A percentile compares a stretch with the other conserved stretches of the same genome.
These are phyloP conservation scores for Schizothorax lantsangensis DNA, from an alignment of 2,797 vertebrate genomes.

Conservation along the genomic window DNA sequence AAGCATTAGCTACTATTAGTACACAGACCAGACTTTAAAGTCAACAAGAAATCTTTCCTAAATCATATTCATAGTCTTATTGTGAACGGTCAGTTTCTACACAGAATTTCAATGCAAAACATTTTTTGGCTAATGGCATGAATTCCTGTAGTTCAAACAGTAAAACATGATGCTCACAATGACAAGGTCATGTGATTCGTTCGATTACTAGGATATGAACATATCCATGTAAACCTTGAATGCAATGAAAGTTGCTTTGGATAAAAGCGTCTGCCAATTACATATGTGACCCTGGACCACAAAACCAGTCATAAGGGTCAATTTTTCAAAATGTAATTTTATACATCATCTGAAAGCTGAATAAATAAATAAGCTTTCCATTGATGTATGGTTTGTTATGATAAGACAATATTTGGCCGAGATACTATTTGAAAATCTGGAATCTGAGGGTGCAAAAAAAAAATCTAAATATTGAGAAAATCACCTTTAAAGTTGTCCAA, in stretches of 20 bases:
- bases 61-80: neutral
- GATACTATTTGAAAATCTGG: too few species aligned
- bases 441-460: too few species aligned
- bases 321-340: too few species aligned
- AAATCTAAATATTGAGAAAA: too few species aligned
- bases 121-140: neutral
- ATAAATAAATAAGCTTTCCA: too few species aligned
- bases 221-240: neutral
- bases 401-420: too few species aligned
- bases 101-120: neutral
- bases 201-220: neutral
- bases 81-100: neutral
- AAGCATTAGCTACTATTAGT: neutral
- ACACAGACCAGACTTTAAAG: neutral
- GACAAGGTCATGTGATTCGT: too few species aligned
- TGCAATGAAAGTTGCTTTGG: neutral
- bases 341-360: too few species aligned
- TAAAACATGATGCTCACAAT: neutral
- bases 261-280: neutral
- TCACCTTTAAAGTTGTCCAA: too few species aligned
- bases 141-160: neutral
- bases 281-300: neutral
- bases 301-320: too few species aligned
- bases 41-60: neutral
- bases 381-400: too few species aligned